phyloP scores from a whole-genome alignment of 2,888 invertebrate genomes.

The Priocnemis perturbator region DNA sequence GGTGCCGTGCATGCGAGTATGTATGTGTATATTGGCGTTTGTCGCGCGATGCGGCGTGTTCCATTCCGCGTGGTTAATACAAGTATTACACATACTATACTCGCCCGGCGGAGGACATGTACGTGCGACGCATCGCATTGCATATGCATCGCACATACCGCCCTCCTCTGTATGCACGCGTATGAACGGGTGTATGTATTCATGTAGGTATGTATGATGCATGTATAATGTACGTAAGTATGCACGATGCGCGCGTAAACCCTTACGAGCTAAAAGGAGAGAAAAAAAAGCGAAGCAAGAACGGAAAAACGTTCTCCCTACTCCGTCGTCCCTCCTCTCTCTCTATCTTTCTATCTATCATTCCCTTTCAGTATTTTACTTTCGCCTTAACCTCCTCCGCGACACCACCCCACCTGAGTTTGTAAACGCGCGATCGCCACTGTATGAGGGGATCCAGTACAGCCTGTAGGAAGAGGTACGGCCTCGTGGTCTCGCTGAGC shows the following conservation, averaged over 20 bases:
- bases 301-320: too few species aligned
- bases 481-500: conserved; percentile 93
- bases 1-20: neutral
- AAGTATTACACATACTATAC: conserved; percentile 1
- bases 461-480: conserved; percentile 91
- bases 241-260: too few species aligned
- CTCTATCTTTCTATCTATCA: too few species aligned
- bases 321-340: too few species aligned
- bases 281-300: neutral
- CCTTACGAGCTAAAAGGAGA: conserved; percentile 2
- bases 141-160: neutral
- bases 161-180: neutral
- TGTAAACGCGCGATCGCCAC: conserved; percentile 95
- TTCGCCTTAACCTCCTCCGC: conserved; percentile 92
- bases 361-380: conserved; percentile 78
- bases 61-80: neutral
- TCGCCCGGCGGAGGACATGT: neutral
- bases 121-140: neutral
- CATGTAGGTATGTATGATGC: too few species aligned
- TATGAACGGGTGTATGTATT: too few species aligned
- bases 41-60: neutral
- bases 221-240: too few species aligned
- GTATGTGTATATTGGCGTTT: neutral
- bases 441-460: conserved; percentile 91
- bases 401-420: conserved; percentile 95